A percentile compares a stretch with the other conserved stretches of the same genome.
phyloP scores from a whole-genome alignment of 2,888 invertebrate genomes.

The Cheilosia impressa region DNA sequence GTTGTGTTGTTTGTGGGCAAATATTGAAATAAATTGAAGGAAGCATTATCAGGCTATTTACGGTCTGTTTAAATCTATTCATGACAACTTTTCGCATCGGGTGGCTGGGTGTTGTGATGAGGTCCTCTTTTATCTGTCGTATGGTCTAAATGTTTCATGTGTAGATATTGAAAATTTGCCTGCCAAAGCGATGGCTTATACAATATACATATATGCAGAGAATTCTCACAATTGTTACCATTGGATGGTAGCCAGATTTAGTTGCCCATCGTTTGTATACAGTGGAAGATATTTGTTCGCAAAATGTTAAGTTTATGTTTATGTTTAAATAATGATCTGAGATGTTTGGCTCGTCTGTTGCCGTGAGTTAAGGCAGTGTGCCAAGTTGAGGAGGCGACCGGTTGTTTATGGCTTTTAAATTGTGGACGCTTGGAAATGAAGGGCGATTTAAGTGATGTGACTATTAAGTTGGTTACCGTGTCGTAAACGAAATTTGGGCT shows the following conservation, averaged over 20 bases:
- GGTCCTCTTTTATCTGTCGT: not conserved
- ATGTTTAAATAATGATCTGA: conserved; percentile 52
- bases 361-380: conserved; percentile 44
- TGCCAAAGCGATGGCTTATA: conserved; percentile 31
- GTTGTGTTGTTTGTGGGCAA: conserved; percentile 62
- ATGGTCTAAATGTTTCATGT: conserved; percentile 31
- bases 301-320: conserved; percentile 61
- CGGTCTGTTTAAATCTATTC: conserved; percentile 75
- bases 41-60: conserved; percentile 75
- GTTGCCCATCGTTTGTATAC: conserved; percentile 29
- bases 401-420: conserved; percentile 67
- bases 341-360: conserved; percentile 20
- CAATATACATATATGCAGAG: not conserved
- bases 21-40: conserved; percentile 76
- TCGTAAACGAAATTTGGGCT: too few species aligned
- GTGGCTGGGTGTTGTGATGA: not conserved
- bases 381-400: conserved; percentile 51
- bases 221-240: conserved; percentile 53
- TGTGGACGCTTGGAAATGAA: conserved; percentile 4
- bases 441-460: not conserved
- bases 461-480: not conserved
- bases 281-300: conserved; percentile 53
- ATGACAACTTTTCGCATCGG: conserved; percentile 48
- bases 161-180: conserved; percentile 41
- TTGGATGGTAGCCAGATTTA: conserved; percentile 67